Conservation (phyloP, 2,113 vertebrate species). For the Pogona vitticeps region DNA sequence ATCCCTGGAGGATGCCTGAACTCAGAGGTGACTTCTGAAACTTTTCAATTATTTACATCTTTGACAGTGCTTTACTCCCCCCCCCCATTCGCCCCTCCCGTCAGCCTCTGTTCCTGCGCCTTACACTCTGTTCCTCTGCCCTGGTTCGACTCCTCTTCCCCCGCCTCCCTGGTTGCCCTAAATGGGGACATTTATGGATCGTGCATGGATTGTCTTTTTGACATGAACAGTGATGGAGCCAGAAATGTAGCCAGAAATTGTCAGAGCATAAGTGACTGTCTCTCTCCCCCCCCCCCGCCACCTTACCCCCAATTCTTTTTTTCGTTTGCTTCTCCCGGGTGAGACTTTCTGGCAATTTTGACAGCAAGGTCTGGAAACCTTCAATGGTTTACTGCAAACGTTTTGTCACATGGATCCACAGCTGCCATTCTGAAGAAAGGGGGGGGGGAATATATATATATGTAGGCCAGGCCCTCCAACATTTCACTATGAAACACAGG, state of each 20-base stretch:
- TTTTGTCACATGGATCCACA: constrained; percentile 5
- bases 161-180: neutral
- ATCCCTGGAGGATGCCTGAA: neutral
- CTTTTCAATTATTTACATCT: neutral
- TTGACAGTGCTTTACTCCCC: neutral
- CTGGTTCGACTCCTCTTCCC: neutral
- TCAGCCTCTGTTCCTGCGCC: neutral
- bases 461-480: neutral
- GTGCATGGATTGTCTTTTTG: neutral
- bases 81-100: too few relatives aligned
- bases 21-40: constrained; percentile 17
- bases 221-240: neutral
- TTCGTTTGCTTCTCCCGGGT: neutral
- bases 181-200: neutral
- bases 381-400: neutral
- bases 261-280: neutral
- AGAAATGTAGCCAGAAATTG: neutral
- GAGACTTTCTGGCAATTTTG: neutral
- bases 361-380: constrained; percentile 6
- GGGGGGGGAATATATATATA: too few relatives aligned
- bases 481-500: neutral
- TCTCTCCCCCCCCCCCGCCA: too few relatives aligned
- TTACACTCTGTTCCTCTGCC: neutral
- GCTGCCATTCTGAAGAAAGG: neutral
- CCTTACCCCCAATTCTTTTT: too few relatives aligned